Base-by-base conservation (phyloP, 2,113 vertebrate genomes). In the Albula glossodonta region DNA sequence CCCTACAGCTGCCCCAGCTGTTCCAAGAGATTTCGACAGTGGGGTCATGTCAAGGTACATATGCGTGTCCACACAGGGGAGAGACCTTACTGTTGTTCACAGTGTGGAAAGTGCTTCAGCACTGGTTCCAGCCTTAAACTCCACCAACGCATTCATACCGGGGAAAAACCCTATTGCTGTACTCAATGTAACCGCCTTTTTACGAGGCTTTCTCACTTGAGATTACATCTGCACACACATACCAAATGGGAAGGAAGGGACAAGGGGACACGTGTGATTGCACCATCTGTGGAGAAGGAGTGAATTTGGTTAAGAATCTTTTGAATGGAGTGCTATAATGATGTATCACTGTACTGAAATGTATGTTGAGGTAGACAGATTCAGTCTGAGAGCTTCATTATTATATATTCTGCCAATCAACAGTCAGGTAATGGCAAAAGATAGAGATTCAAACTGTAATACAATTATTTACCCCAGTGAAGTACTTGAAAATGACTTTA, bases 61-160 rank as follows among this genome's bases (percentile, higher is more conserved):
- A 79, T 79, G 77, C 84, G 84, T 60, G 77, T 85, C 10, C 84
- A 85, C 53, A 85, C 84, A 56, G 84, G 84, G 1, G 84, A 85
- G 53, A 85, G 78, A 80, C 84, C 84, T 11, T 85, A 85, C 77
- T 57, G 78, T 77, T 85, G 84, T 49, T 51, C 78, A 9, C 78
- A 41, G 10, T 85, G 84, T 60, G 84, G 84, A 85, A 85, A 85
- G 84, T 56, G 84, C n/a, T 74, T 74, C 70, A 74, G 70, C 70
- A 74, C 70, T 74, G 70, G 70, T 9, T 74, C 70, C 70, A 74
- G 70, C 70, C 70, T 74, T 2, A 74, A 74, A 9, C 70, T 74
- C 22, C 70, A 74, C 70, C 70, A 74, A 22, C 70, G 70, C 70
- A 74, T 74, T 74, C 70, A 74, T 10, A 74, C 70, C 5, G 70